phyloP scores from a whole-genome alignment of 2,888 invertebrate genomes.

The Macropis europaea region DNA sequence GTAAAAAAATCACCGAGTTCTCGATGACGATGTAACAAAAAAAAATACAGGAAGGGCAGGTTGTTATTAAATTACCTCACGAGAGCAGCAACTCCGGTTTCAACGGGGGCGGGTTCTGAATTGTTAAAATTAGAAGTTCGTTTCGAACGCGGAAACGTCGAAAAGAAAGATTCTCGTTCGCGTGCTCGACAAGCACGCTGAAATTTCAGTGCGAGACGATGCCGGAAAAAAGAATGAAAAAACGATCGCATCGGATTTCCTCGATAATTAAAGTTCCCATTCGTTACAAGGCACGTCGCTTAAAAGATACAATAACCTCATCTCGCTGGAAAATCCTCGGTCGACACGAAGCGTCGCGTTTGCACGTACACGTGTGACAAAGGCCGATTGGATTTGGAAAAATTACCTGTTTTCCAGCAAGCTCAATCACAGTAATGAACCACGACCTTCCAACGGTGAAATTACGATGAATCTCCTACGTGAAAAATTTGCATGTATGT shows the following conservation, averaged over 20 bases:
- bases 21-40: too few species aligned
- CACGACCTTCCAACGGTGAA: background rate
- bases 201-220: background rate
- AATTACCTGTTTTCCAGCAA: background rate
- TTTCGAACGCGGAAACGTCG: too few species aligned
- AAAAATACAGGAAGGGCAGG: too few species aligned
- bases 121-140: too few species aligned
- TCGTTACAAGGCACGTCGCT: background rate
- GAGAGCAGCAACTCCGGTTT: too few species aligned
- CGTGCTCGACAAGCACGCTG: background rate
- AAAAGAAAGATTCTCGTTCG: slow-evolving; percentile 8
- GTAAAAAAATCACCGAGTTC: too few species aligned
- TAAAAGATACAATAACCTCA: background rate
- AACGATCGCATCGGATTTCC: background rate
- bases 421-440: background rate
- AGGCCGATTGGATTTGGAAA: background rate
- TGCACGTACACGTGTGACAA: too few species aligned
- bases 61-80: too few species aligned
- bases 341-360: too few species aligned
- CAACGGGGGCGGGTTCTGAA: too few species aligned
- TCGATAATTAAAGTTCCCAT: slow-evolving; percentile 1
- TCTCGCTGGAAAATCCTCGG: background rate
- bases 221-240: background rate
- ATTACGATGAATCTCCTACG: too few species aligned
- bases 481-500: too few species aligned